Conservation (phyloP, 2,797 vertebrate species). For the Heliangelus exortis region DNA sequence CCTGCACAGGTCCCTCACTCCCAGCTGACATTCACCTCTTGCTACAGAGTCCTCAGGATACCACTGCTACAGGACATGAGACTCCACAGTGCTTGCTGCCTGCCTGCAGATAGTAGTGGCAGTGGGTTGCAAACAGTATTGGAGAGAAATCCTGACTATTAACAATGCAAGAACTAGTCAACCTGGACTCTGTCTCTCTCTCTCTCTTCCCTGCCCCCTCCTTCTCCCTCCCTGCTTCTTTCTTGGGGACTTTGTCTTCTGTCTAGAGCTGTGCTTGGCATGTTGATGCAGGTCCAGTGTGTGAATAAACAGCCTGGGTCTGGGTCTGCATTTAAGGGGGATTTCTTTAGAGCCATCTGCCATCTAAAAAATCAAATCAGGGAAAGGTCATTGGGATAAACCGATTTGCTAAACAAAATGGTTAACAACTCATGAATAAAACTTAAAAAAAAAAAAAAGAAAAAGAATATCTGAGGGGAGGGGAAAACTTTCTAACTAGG, state of each 20-base stretch:
- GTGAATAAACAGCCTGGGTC: constrained; percentile 73
- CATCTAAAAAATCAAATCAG: constrained; percentile 79
- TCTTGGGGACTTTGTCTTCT: constrained; percentile 54
- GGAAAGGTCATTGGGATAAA: constrained; percentile 79
- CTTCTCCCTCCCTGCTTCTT: constrained; percentile 15
- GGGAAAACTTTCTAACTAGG: neutral
- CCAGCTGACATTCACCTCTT: neutral
- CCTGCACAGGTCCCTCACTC: neutral
- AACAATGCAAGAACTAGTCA: constrained; percentile 26
- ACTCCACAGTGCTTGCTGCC: neutral
- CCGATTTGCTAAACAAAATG: constrained; percentile 81
- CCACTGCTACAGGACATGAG: neutral
- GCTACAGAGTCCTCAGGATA: neutral
- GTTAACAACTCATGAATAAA: constrained; percentile 92
- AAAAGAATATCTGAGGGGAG: neutral
- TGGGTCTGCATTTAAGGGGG: constrained; percentile 61
- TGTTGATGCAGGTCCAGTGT: constrained; percentile 59
- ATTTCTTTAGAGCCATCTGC: constrained; percentile 88
- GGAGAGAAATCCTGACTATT: neutral
- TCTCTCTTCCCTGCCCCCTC: constrained; percentile 16
- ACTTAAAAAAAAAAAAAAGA: constrained; percentile 58
- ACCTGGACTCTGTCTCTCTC: constrained; percentile 20
- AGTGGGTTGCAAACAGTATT: neutral
- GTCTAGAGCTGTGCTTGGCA: constrained; percentile 64
- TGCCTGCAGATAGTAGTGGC: neutral